Evolutionary conservation across 2,113 vertebrate species (phyloP).

Genomic region (Thalassoma bifasciatum): DNA sequence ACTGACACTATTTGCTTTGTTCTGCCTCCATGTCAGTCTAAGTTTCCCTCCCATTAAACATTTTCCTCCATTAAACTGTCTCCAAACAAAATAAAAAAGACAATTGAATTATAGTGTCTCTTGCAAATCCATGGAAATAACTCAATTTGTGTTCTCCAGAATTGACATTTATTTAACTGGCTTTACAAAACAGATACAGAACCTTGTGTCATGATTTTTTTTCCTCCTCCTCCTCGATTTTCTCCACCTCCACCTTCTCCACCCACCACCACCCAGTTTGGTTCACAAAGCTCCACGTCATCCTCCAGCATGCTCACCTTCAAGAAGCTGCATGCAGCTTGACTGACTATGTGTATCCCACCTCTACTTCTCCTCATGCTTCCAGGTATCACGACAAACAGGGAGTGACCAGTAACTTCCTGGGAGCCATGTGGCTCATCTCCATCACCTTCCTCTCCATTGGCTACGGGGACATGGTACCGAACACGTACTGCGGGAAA

Average conservation of each 20-base stretch:
- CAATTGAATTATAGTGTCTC: slow-evolving; percentile 7
- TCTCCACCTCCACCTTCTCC: slow-evolving; percentile 30
- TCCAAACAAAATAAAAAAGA: slow-evolving; percentile 9
- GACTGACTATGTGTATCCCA: slow-evolving; percentile 59
- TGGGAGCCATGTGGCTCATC: slow-evolving; percentile 98
- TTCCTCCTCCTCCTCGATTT: slow-evolving; percentile 10
- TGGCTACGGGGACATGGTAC: slow-evolving; percentile 98
- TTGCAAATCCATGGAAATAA: slow-evolving; percentile 7
- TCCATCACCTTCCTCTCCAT: slow-evolving; percentile 99
- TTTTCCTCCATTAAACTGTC: slow-evolving; percentile 30
- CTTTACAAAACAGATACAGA: slow-evolving; percentile 38
- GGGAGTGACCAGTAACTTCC: slow-evolving; percentile 97
- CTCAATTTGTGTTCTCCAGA: slow-evolving; percentile 18
- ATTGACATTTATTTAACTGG: slow-evolving; percentile 27
- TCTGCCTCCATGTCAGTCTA: slow-evolving; percentile 21
- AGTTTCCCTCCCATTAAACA: slow-evolving; percentile 23
- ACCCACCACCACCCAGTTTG: slow-evolving; percentile 45
- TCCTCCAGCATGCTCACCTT: slow-evolving; percentile 67
- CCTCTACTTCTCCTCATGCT: slow-evolving; percentile 70
- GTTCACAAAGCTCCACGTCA: slow-evolving; percentile 58
- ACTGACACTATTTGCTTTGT: background rate
- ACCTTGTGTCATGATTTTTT: slow-evolving; percentile 42
- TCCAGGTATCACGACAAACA: slow-evolving; percentile 97
- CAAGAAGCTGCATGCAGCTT: slow-evolving; percentile 15
- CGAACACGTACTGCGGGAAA: slow-evolving; percentile 96